Evolutionary conservation across 2,888 invertebrate genomes (phyloP).

Genomic region (Ecliptopera silaceata): DNA sequence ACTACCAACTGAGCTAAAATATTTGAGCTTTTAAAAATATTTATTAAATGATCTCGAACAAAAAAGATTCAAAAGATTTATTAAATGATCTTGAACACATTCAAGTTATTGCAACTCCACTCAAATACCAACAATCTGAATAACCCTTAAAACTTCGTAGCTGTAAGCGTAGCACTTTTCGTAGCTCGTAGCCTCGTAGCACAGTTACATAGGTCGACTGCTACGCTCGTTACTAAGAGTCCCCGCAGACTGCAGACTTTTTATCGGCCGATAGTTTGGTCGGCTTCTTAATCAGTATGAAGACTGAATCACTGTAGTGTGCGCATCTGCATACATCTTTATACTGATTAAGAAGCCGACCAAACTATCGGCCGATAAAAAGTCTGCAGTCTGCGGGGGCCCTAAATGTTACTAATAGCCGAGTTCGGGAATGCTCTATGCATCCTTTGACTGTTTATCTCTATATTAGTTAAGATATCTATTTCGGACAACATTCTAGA

Average conservation of each 20-base stretch:
- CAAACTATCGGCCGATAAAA: no score
- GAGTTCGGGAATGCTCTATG: conserved; percentile 24
- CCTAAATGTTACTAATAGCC: conserved; percentile 31
- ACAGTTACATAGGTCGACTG: conserved; percentile 33
- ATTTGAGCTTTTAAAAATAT: neutral
- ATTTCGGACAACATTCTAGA: neutral
- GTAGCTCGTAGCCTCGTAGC: conserved; percentile 29
- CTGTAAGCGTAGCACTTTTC: conserved; percentile 36
- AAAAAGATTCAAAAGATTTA: no score
- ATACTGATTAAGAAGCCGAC: no score
- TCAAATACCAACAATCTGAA: conserved; percentile 33
- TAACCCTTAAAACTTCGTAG: conserved; percentile 34
- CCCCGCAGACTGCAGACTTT: no score
- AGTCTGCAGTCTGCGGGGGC: no score
- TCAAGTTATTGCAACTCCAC: conserved; percentile 27
- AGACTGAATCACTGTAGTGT: no score
- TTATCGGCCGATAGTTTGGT: no score
- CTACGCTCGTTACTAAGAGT: conserved; percentile 31
- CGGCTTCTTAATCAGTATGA: no score
- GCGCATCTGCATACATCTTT: no score
- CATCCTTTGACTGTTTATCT: conserved; percentile 14
- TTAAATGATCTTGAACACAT: conserved; percentile 15
- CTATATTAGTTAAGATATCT: conserved; percentile 8
- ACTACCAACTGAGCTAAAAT: no score
- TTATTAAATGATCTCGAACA: conserved; percentile 9